Conservation (phyloP, 2,797 vertebrate species). For the Ciconia nigra region DNA sequence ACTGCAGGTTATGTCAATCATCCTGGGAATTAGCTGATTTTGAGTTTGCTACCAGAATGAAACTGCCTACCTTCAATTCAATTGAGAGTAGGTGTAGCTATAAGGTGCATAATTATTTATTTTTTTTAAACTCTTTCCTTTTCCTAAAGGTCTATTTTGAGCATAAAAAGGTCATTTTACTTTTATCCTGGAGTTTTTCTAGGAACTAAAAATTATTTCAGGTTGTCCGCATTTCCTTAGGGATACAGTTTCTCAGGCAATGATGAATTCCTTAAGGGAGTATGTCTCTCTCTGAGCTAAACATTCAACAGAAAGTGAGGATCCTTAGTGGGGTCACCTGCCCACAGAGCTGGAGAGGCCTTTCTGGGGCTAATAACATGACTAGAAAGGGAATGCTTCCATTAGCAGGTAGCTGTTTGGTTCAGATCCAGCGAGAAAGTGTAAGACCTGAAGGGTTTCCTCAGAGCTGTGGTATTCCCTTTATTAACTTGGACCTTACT, state of each 20-base stretch:
- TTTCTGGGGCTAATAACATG: not conserved
- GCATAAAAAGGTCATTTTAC: not conserved
- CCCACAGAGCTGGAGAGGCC: not conserved
- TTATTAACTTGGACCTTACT: not conserved
- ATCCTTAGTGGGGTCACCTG: not conserved
- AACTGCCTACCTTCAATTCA: not conserved
- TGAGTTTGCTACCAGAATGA: not conserved
- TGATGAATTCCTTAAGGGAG: not conserved
- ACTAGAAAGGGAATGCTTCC: not conserved
- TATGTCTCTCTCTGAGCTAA: not conserved
- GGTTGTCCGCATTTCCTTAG: not conserved
- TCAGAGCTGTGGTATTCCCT: not conserved
- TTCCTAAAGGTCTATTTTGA: not conserved
- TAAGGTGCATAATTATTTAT: not conserved
- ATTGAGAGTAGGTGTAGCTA: not conserved
- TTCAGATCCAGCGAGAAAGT: not conserved
- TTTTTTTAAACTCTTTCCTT: not conserved
- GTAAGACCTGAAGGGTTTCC: not conserved
- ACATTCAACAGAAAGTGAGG: not conserved
- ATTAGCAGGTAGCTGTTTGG: not conserved
- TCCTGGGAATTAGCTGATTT: not conserved
- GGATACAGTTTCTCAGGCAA: not conserved
- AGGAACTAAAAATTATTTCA: not conserved
- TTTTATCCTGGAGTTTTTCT: not conserved
- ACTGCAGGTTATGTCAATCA: not conserved